Base-by-base conservation (phyloP, 2,113 vertebrate genomes). In the Camarhynchus parvulus region DNA sequence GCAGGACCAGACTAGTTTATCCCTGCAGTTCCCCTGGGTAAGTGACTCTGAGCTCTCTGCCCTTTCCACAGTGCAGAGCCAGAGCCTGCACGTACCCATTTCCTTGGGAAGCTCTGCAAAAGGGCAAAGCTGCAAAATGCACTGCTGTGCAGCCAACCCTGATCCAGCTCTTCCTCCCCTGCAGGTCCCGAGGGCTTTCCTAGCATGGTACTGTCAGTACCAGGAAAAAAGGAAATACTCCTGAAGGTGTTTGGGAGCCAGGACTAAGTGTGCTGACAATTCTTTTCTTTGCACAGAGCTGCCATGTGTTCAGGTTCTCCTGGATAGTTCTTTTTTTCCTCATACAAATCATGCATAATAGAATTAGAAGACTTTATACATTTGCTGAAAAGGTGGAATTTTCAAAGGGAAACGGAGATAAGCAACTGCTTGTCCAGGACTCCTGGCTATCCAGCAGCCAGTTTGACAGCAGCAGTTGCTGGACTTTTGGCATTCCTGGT, bases 1-100 rank as follows among this genome's bases (percentile, higher is more conserved):
- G 78, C 96, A 95, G 96, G 93, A 95, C 90, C 90, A 84, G 94
- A 94, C 84, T 76, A 19, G 96, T 85, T 91, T 11, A 61, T 58
- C 84, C 90, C 78, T 91, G 84, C 87, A 78, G 92, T 10, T 84
- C 69, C 87, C 79, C 94, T 79, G 86, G 73, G 31, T 41, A 75
- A 92, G 61, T 15, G 68, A 50, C 73, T 87, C 69, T 5, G 31
- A 81, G 68, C 33, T 68, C 83, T 46, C 37, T 46, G 12, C 56
- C 61, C 64, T 81, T 68, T 83, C 31, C 42, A 33, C 7, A 47
- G 46, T 0, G 0, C 21, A 55, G 16, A 85, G 52, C 59, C 68
- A 74, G 76, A 7, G 62, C 49, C 74, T 84, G 61, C 62, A 68
- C 0, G 5, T 37, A 42, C 70, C 1, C 1, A n/a, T 35, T 41